Evolutionary conservation across 2,113 vertebrate genomes (phyloP), one percentile per base, ranked within the genome.

Genomic region (Rutilus rutilus): DNA sequence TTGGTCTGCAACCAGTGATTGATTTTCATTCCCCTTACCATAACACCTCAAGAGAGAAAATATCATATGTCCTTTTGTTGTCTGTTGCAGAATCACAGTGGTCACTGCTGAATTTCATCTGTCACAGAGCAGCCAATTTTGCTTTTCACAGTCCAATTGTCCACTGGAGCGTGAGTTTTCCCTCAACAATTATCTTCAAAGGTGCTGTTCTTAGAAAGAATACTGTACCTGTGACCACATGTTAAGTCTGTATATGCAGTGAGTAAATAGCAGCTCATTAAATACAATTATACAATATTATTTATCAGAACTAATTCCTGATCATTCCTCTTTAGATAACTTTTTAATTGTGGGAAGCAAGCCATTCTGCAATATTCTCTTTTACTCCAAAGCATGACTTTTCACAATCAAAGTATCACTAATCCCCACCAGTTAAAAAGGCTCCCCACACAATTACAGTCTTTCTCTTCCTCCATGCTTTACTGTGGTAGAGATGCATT

Each of bases 1-100:
- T 88, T 78, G 86, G 87, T 71, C 42, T 50, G 62, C 39, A 73
- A 59, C 50, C 62, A 52, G 36, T 47, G 42, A 86, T 86, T 76
- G 79, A 86, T 88, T 77, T 80, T 71, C 64, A 79, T 23, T 86
- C 33, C 54, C 33, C 33, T 71, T 60, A 52, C 21, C 33, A 73
- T 73, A 79, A 79, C 50, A 78, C 75, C 84, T 27, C 52, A 45
- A 71, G 62, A 80, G 80, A 69, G 59, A 85, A 86, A 80, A 7
- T 54, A 52, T 42, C 52, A 39, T 54, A 5, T 39, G 12, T n/a
- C 64, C 30, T 54, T 82, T 64, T 50, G 64, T 23, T 54, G 6
- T 81, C 10, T 30, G 33, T 14, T 82, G 60, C 19, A n/a, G 79
- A 30, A 21, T 82, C 1, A 17, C n/a, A 82, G 6, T 30, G 64